These are phyloP conservation scores for Harpalus rufipes DNA, from an alignment of 2,888 invertebrate species.

Conservation along the genomic window DNA sequence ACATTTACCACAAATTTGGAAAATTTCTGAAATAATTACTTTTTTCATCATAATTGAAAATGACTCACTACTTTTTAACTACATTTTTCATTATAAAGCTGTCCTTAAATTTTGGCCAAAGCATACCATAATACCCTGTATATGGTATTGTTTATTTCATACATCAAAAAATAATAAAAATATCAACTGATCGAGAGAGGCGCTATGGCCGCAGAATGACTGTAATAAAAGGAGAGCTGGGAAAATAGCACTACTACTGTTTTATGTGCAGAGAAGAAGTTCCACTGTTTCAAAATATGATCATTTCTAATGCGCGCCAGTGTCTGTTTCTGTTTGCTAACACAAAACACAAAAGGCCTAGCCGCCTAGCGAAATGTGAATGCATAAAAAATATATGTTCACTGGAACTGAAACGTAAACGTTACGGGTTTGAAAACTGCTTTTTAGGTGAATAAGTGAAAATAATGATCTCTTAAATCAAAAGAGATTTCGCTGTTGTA, in stretches of 20 bases:
- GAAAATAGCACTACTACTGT: conserved; percentile 55
- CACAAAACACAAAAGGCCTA: conserved; percentile 30
- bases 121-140: background rate
- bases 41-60: too few species aligned
- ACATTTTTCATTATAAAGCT: too few species aligned
- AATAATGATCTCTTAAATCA: conserved; percentile 53
- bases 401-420: conserved; percentile 33
- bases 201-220: conserved; percentile 44
- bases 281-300: conserved; percentile 47
- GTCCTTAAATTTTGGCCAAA: too few species aligned
- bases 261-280: conserved; percentile 44
- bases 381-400: conserved; percentile 55
- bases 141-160: background rate
- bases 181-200: conserved; percentile 39
- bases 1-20: too few species aligned
- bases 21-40: too few species aligned
- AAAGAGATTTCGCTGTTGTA: conserved; percentile 42
- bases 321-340: conserved; percentile 36
- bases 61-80: too few species aligned
- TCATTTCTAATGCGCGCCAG: conserved; percentile 56
- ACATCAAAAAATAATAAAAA: conserved; percentile 9
- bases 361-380: conserved; percentile 33
- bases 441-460: conserved; percentile 48
- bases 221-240: conserved; percentile 46
- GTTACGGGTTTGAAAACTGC: conserved; percentile 47